Conservation (phyloP, 2,113 vertebrate species). For the Clarias macrocephalus region DNA sequence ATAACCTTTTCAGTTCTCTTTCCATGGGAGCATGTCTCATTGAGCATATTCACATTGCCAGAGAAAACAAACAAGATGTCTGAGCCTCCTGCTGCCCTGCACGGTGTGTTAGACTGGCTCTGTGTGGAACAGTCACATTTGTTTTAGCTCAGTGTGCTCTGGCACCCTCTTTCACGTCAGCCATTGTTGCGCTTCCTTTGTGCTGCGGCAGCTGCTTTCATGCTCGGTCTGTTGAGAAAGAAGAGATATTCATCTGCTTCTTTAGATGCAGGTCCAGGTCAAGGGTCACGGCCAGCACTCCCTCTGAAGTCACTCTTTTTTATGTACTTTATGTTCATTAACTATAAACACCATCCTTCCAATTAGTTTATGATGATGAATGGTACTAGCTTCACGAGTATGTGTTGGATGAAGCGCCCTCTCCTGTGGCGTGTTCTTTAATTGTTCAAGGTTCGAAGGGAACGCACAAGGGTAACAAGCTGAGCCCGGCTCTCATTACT, state of each 20-base stretch:
- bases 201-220: conserved; percentile 41
- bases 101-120: conserved; percentile 26
- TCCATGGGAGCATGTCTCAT: background rate
- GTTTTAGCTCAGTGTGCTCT: conserved; percentile 25
- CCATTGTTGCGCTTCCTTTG: conserved; percentile 33
- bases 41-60: conserved; percentile 27
- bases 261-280: conserved; percentile 28
- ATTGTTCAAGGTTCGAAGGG: conserved; percentile 28
- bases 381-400: conserved; percentile 34
- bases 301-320: conserved; percentile 22
- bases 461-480: conserved; percentile 17
- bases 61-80: conserved; percentile 18
- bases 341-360: conserved; percentile 64
- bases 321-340: conserved; percentile 69
- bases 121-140: conserved; percentile 24
- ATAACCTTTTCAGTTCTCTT: background rate
- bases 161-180: conserved; percentile 19
- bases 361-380: conserved; percentile 50
- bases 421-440: conserved; percentile 15
- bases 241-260: conserved; percentile 26
- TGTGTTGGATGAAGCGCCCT: background rate
- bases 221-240: conserved; percentile 43
- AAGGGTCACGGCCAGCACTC: conserved; percentile 23
- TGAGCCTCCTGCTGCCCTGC: conserved; percentile 28
- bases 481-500: conserved; percentile 34